Percentiles rank a stretch among this genome's conserved stretches.
Conservation (phyloP, 1,140 invertebrate genomes). For the Araneus ventricosus region DNA sequence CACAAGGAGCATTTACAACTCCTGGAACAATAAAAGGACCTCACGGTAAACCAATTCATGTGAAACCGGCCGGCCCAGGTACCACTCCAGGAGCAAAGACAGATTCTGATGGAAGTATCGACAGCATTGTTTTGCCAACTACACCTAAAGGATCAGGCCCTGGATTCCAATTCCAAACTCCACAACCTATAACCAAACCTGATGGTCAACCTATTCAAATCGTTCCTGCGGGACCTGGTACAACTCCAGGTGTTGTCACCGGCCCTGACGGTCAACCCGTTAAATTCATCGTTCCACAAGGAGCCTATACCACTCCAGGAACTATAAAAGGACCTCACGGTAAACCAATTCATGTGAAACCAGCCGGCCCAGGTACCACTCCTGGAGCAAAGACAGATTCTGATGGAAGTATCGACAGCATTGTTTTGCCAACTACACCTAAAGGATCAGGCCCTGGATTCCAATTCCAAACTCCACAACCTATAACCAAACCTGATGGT, state of each 20-base stretch:
- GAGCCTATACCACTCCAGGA: background rate
- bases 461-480: background rate
- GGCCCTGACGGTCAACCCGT: background rate
- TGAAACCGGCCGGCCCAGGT: background rate
- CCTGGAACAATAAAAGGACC: background rate
- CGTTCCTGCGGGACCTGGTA: background rate
- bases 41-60: background rate
- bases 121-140: background rate
- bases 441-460: background rate
- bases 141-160: background rate
- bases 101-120: background rate
- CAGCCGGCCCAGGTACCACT: constrained; percentile 48
- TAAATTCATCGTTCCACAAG: background rate
- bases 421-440: background rate
- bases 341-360: background rate
- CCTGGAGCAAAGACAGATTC: constrained; percentile 19
- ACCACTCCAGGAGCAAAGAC: background rate
- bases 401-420: constrained; percentile 3
- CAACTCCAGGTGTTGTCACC: background rate
- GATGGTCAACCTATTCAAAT: constrained; percentile 13
- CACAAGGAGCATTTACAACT: background rate
- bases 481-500: background rate
- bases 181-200: background rate
- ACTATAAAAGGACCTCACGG: background rate
- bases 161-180: background rate